phyloP scores from a whole-genome alignment of 2,888 invertebrate species.

The Diaprepes abbreviatus region DNA sequence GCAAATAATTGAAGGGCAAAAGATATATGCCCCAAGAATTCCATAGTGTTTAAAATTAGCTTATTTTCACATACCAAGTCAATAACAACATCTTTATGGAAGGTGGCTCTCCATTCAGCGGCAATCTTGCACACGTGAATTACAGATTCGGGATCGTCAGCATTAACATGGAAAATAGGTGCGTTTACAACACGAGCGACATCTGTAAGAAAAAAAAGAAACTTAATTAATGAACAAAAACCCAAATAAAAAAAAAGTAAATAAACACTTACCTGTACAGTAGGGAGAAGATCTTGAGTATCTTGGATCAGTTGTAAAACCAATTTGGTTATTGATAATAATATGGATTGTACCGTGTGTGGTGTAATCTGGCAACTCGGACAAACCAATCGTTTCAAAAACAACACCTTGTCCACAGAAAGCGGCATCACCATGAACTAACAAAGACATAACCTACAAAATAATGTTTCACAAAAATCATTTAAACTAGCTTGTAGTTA shows the following conservation, averaged over 20 bases:
- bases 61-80: slow-evolving; percentile 78
- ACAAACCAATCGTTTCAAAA: slow-evolving; percentile 95
- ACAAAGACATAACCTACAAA: slow-evolving; percentile 89
- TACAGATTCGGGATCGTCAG: slow-evolving; percentile 93
- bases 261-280: slow-evolving; percentile 77
- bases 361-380: slow-evolving; percentile 93
- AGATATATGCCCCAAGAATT: too few relatives aligned
- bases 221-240: too few relatives aligned
- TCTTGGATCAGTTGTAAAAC: slow-evolving; percentile 94
- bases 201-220: slow-evolving; percentile 71
- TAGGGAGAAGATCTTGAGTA: slow-evolving; percentile 90
- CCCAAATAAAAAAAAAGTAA: not conserved
- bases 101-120: slow-evolving; percentile 92
- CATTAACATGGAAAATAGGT: slow-evolving; percentile 95
- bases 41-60: too few relatives aligned
- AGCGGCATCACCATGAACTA: slow-evolving; percentile 95
- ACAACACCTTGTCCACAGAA: slow-evolving; percentile 97
- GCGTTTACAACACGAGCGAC: slow-evolving; percentile 94
- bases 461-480: too few relatives aligned
- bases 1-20: too few relatives aligned
- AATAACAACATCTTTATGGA: slow-evolving; percentile 94
- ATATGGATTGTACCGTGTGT: slow-evolving; percentile 96
- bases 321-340: slow-evolving; percentile 96
- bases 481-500: too few relatives aligned
- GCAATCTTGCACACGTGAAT: slow-evolving; percentile 93